These are phyloP conservation scores for Penaeus chinensis DNA, from an alignment of 1,140 invertebrate species.

Conservation along the genomic window DNA sequence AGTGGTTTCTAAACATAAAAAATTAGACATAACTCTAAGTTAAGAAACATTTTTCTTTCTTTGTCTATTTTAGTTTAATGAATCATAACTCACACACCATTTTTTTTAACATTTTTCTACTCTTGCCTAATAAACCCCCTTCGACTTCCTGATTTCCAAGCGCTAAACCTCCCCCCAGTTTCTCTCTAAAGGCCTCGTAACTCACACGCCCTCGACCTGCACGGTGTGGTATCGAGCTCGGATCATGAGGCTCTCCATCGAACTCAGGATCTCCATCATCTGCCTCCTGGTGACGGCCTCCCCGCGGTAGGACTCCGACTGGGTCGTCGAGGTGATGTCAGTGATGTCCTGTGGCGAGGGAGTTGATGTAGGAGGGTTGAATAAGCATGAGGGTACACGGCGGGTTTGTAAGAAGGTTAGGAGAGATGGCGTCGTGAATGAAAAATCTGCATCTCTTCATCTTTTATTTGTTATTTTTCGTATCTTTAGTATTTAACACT, in stretches of 20 bases:
- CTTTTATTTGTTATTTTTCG: too few relatives aligned
- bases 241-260: constrained; percentile 84
- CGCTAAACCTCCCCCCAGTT: too few relatives aligned
- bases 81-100: too few relatives aligned
- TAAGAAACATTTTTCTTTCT: too few relatives aligned
- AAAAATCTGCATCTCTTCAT: too few relatives aligned
- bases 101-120: too few relatives aligned
- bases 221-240: constrained; percentile 93
- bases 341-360: constrained; percentile 42
- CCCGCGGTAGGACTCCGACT: constrained; percentile 74
- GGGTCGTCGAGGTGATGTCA: constrained; percentile 41
- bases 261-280: constrained; percentile 85
- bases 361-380: constrained; percentile 30
- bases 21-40: too few relatives aligned
- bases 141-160: too few relatives aligned
- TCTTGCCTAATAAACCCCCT: too few relatives aligned
- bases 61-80: not conserved
- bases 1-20: not conserved
- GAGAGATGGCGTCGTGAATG: too few relatives aligned
- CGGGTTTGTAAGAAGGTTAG: not conserved
- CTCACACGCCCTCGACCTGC: constrained; percentile 86
- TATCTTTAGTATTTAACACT: too few relatives aligned
- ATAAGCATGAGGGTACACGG: not conserved
- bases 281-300: constrained; percentile 78
- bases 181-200: constrained; percentile 2